Conservation (phyloP, 2,113 vertebrate species). For the Macroglossus sobrinus region DNA sequence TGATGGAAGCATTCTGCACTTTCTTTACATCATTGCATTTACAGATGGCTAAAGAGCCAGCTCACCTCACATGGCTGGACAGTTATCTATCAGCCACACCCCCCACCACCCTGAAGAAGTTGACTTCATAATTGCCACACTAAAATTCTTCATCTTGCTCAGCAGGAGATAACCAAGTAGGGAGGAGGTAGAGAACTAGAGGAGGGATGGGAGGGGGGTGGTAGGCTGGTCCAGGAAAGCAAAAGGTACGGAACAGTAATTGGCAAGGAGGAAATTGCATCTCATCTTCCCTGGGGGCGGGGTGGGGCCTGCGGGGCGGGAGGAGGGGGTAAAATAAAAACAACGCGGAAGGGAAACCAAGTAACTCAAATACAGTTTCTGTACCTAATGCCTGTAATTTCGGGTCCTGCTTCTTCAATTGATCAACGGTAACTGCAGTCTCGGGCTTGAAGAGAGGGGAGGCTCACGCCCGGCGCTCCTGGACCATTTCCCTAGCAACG, state of each 20-base stretch:
- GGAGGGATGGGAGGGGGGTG: not conserved
- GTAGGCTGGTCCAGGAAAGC: not conserved
- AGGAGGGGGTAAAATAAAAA: not conserved
- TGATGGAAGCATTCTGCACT: constrained; percentile 72
- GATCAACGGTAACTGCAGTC: constrained; percentile 90
- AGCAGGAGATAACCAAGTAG: not conserved
- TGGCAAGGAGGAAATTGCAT: constrained; percentile 33
- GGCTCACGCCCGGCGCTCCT: constrained; percentile 81
- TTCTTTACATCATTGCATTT: constrained; percentile 34
- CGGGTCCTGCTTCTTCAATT: constrained; percentile 81
- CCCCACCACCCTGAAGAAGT: constrained; percentile 70
- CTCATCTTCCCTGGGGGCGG: constrained; percentile 70
- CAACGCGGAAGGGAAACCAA: not conserved
- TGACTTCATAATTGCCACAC: constrained; percentile 67
- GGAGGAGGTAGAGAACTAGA: not conserved
- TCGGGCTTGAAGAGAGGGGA: constrained; percentile 71
- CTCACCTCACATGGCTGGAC: constrained; percentile 57
- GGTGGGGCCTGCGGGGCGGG: constrained; percentile 67
- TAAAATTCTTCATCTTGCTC: constrained; percentile 59
- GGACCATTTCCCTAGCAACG: constrained; percentile 81
- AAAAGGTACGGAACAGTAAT: not conserved
- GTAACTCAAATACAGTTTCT: not conserved
- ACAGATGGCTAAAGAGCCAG: not conserved
- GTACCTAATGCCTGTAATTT: constrained; percentile 82
- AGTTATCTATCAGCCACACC: constrained; percentile 38